Evolutionary conservation across 2,888 invertebrate genomes (phyloP).

Genomic region (Gandaritis pyraliata): DNA sequence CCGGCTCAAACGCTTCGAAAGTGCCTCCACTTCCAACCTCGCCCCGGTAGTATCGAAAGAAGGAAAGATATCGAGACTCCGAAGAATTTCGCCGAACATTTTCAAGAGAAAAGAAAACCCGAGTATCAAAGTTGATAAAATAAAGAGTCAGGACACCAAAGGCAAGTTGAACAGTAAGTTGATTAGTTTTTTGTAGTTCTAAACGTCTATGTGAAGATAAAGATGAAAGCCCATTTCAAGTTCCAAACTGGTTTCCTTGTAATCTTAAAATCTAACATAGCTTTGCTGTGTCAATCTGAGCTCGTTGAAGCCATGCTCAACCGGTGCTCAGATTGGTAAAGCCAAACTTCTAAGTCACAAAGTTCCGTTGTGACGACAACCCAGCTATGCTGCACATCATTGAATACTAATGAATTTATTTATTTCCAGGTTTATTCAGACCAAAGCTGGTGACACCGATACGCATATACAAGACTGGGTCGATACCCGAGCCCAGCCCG

Average conservation of each 20-base stretch:
- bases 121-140: slow-evolving; percentile 48
- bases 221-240: too few relatives aligned
- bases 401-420: slow-evolving; percentile 1
- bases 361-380: too few relatives aligned
- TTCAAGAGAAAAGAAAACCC: slow-evolving; percentile 60
- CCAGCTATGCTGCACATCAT: neutral
- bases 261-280: too few relatives aligned
- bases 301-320: too few relatives aligned
- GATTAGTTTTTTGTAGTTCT: neutral
- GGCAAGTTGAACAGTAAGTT: slow-evolving; percentile 67
- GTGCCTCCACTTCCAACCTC: slow-evolving; percentile 69
- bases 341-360: too few relatives aligned
- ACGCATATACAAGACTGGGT: slow-evolving; percentile 47
- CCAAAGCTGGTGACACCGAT: slow-evolving; percentile 64
- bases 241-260: too few relatives aligned
- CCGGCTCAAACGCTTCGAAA: slow-evolving; percentile 60
- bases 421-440: slow-evolving; percentile 62
- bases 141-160: slow-evolving; percentile 49
- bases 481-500: slow-evolving; percentile 55
- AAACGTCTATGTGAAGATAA: too few relatives aligned
- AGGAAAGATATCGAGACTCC: slow-evolving; percentile 57
- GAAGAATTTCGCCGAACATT: slow-evolving; percentile 67
- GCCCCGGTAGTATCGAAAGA: slow-evolving; percentile 52
- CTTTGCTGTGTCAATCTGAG: too few relatives aligned
- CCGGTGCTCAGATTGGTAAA: too few relatives aligned